Evolutionary conservation across 2,797 vertebrate genomes (phyloP), one percentile per base, ranked within the genome.

Genomic region (Rhincodon typus): DNA sequence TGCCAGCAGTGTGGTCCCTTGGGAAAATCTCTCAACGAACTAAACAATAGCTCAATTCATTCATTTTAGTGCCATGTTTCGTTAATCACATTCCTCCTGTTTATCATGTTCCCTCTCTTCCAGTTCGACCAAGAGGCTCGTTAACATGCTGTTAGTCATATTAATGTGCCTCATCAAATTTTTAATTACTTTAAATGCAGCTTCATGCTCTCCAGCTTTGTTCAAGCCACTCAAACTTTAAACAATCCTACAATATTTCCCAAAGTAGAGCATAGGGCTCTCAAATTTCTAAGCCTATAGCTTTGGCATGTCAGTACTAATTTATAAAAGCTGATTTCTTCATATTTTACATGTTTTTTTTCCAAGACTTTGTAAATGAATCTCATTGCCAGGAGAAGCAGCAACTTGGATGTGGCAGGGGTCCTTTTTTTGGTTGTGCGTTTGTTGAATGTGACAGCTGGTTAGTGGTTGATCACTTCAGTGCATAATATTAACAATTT

Each of bases 1-100:
- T 95, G 94, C 69, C 69, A 95, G 53, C 94, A 95, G 19, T 30
- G 46, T 21, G 27, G 27, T 50, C 94, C 46, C 50, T 30, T 77
- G 69, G 94, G 94, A 77, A 95, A 95, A 95, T 95, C 94, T 53
- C 46, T 57, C 94, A 34, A 95, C 69, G 10, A 95, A 57, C 94
- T 53, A 50, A 23, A 95, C 94, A 95, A 95, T 77, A 77, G 70
- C 70, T 74, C 70, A 77, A 77, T 95, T 95, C 94, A 95, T 95
- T 95, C 70, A 77, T 23, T 74, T 95, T 21, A 95, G 42, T 77
- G 17, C 42, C 50, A 46, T 57, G 69, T 72, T 95, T 53, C 94
- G 34, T 30, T 42, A 4, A 95, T 95, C 94, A 57, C 30, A 95
- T 50, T 77, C 69, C 7, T 72, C 70, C 94, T 95, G 46, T 77